phyloP scores from a whole-genome alignment of 2,797 vertebrate genomes.

The Brachyrhaphis roseni region DNA sequence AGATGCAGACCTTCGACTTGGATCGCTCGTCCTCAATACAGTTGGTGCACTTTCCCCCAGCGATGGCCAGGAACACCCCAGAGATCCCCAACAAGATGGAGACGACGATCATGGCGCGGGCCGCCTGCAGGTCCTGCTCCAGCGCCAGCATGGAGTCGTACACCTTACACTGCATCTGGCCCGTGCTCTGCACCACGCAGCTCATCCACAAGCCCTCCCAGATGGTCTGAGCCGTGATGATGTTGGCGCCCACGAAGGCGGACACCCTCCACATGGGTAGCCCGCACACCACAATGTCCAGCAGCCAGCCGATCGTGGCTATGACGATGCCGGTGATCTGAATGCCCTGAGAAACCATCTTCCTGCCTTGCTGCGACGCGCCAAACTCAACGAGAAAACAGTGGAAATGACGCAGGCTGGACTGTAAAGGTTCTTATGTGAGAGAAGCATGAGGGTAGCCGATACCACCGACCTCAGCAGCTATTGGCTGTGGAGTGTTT shows the following conservation, averaged over 20 bases:
- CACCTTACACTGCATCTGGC: slow-evolving; percentile 58
- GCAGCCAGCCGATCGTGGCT: slow-evolving; percentile 75
- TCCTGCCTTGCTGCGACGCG: not conserved
- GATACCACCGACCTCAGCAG: slow-evolving; percentile 31
- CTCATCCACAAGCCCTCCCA: slow-evolving; percentile 86
- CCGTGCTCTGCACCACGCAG: slow-evolving; percentile 85
- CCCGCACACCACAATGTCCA: slow-evolving; percentile 73
- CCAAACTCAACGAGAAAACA: slow-evolving; percentile 16
- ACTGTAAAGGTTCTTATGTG: slow-evolving; percentile 60
- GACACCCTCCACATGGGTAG: slow-evolving; percentile 83
- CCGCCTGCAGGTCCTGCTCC: slow-evolving; percentile 79
- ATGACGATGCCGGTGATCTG: slow-evolving; percentile 73
- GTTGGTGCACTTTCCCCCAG: slow-evolving; percentile 85
- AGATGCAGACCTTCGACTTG: slow-evolving; percentile 80
- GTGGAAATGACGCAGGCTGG: not conserved
- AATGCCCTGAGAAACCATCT: slow-evolving; percentile 81
- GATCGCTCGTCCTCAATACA: slow-evolving; percentile 76
- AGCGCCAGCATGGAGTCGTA: slow-evolving; percentile 84
- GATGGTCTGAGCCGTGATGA: slow-evolving; percentile 80
- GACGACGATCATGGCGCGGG: slow-evolving; percentile 79
- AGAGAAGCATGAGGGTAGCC: slow-evolving; percentile 55
- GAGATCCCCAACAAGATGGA: slow-evolving; percentile 77
- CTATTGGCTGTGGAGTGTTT: slow-evolving; percentile 65
- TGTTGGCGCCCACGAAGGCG: slow-evolving; percentile 81
- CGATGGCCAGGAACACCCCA: slow-evolving; percentile 74